Conservation (phyloP, 2,113 vertebrate species). For the Cacatua alba region DNA sequence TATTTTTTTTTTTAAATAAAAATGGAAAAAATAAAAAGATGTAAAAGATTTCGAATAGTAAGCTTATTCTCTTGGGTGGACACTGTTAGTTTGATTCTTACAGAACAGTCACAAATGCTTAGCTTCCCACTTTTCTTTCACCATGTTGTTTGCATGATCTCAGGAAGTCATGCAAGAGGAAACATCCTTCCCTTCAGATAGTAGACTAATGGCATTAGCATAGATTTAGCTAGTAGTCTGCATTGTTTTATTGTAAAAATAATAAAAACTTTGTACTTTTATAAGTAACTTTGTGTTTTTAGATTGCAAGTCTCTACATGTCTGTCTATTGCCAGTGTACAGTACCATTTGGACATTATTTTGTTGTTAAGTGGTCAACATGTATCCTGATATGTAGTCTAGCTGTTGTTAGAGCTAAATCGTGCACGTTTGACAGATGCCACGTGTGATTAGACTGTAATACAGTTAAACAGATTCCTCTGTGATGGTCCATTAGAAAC, state of each 20-base stretch:
- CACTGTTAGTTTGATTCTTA: not conserved
- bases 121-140: not conserved
- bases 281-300: not conserved
- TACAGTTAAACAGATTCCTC: conserved; percentile 12
- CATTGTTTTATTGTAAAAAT: not conserved
- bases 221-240: not conserved
- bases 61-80: not conserved
- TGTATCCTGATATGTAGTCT: not conserved
- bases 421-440: conserved; percentile 39
- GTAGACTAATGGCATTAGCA: not conserved
- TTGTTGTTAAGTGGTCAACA: not conserved
- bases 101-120: not conserved
- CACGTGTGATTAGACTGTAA: conserved; percentile 48
- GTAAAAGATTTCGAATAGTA: not conserved
- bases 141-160: not conserved
- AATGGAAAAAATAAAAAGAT: not conserved
- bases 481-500: conserved; percentile 7
- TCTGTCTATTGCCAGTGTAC: not conserved
- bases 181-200: not conserved
- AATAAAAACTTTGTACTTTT: not conserved
- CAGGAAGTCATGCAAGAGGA: not conserved
- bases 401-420: conserved; percentile 8
- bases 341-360: not conserved
- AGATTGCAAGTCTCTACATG: not conserved
- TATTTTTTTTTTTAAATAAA: not conserved